Evolutionary conservation across 2,797 vertebrate species (phyloP), one percentile per base, ranked within the genome.

Genomic region (Oreochromis grahami): DNA sequence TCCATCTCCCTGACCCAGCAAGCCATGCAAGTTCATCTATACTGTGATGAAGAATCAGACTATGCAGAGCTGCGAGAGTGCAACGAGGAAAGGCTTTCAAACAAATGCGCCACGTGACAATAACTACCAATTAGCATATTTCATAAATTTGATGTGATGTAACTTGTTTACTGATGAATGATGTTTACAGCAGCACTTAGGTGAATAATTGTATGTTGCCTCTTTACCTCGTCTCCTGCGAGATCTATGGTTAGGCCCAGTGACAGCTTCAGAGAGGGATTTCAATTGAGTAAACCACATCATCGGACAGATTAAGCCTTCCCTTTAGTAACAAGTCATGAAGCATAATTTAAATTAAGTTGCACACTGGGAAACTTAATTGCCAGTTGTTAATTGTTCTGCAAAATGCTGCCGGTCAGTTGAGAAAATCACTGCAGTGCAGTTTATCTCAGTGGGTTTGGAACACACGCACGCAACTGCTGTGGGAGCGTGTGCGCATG

Each of bases 1-100:
- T 87, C 88, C 76, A 58, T 88, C 85, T 86, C 78, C 77, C 83
- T 86, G 89, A 90, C 88, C 87, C 79, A 88, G 86, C 85, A 79
- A 83, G 88, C 70, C 5, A 51, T 89, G 29, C 76, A 56, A 78
- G 84, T 88, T 87, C 70, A 83, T 85, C 82, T 87, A 78, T 38
- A 77, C 68, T 3, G 51, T 2, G 15, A 52, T 50, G 80, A 88
- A 89, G 86, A 84, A 77, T 82, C 83, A 79, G 77, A 52, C 77
- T 82, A 41, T 5, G 48, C 51, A 19, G 13, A 68, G 79, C 65
- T 74, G 11, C 32, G 14, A 72, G 55, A 80, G 76, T 78, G n/a
- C 58, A 60, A 26, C 5, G n/a, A 63, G 55, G 29, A 21, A 72
- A 41, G 41, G 14, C 38, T 80, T 74, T 76, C 52, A 34, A 50